phyloP scores from a whole-genome alignment of 2,888 invertebrate species.

The Ormyrus rosae region DNA sequence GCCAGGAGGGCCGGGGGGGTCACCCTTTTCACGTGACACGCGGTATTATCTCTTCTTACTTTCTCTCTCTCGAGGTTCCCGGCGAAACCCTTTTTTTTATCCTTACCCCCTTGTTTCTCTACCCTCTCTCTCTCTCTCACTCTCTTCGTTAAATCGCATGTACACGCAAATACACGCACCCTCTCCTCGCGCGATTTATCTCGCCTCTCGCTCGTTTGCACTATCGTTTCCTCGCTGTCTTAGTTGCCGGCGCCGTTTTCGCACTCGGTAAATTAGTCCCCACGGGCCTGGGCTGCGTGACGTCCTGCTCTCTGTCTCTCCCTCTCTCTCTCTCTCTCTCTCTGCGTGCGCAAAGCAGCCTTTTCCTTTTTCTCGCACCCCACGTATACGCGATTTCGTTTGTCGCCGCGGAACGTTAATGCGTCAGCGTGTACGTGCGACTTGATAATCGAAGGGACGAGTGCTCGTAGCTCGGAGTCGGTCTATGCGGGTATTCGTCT shows the following conservation, averaged over 20 bases:
- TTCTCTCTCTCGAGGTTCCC: slow-evolving; percentile 39
- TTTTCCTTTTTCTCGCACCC: too few relatives aligned
- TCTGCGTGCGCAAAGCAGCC: too few relatives aligned
- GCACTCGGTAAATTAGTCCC: slow-evolving; percentile 58
- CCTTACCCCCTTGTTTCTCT: not conserved
- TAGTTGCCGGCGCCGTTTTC: slow-evolving; percentile 37
- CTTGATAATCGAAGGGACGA: slow-evolving; percentile 29
- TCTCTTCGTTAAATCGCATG: slow-evolving; percentile 46
- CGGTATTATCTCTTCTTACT: slow-evolving; percentile 63
- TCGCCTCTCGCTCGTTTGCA: not conserved
- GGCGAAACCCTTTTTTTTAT: slow-evolving; percentile 35
- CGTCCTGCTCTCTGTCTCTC: not conserved
- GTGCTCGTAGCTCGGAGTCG: not conserved
- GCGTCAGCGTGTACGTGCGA: slow-evolving; percentile 23
- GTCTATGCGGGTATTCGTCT: not conserved
- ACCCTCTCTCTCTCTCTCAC: not conserved
- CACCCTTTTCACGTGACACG: slow-evolving; percentile 62
- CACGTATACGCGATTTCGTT: slow-evolving; percentile 19
- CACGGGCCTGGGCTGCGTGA: slow-evolving; percentile 14
- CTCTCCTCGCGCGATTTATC: slow-evolving; percentile 2
- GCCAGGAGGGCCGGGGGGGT: slow-evolving; percentile 46
- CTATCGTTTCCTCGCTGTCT: slow-evolving; percentile 34
- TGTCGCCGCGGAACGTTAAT: slow-evolving; percentile 11
- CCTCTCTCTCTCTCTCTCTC: slow-evolving; percentile 7
- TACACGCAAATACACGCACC: slow-evolving; percentile 37